Percentiles rank a stretch among this genome's conserved stretches.
These are phyloP conservation scores for Holothuria scabra DNA, from an alignment of 53 echinoderm and acorn worm genomes.

Conservation along the genomic window DNA sequence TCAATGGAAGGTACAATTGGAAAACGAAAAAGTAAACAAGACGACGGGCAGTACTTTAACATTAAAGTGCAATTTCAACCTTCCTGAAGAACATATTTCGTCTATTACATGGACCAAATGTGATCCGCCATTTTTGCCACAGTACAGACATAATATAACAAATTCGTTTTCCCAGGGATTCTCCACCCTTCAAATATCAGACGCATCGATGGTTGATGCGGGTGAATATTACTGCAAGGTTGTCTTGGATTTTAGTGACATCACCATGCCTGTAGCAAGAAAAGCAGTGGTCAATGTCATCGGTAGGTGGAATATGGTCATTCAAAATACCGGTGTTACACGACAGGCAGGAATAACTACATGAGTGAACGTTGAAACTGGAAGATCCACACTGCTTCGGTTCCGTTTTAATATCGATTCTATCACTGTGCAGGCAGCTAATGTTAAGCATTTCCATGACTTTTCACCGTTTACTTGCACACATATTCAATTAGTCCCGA, in stretches of 20 bases:
- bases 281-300: too few relatives aligned
- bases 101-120: background rate
- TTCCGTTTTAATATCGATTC: too few relatives aligned
- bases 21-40: background rate
- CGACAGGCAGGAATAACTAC: too few relatives aligned
- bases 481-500: too few relatives aligned
- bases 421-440: too few relatives aligned
- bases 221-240: background rate
- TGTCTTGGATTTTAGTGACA: background rate
- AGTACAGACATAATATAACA: background rate
- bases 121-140: background rate
- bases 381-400: too few relatives aligned
- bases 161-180: background rate
- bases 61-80: background rate
- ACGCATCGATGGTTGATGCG: background rate
- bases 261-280: too few relatives aligned
- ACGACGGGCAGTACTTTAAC: slow-evolving; percentile 2
- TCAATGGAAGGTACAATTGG: background rate
- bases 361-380: too few relatives aligned
- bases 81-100: background rate
- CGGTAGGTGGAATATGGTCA: too few relatives aligned
- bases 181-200: background rate
- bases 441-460: too few relatives aligned
- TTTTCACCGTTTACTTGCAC: too few relatives aligned
- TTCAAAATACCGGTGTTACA: too few relatives aligned